Base-by-base conservation (phyloP, 2,888 invertebrate species). In the Fabriciana adippe region DNA sequence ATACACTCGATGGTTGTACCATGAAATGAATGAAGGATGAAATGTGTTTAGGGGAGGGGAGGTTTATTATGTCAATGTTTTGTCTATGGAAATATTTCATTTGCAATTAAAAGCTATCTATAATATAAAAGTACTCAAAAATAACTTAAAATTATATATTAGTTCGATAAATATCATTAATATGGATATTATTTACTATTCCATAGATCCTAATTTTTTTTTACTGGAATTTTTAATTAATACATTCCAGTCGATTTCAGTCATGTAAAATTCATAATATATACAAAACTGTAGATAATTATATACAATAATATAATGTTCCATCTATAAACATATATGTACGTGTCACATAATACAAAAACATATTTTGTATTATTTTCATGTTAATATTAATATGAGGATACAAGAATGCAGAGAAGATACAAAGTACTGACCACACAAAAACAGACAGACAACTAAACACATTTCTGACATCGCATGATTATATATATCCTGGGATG, bases 1-100 rank as follows among this genome's bases (percentile, higher is more conserved):
- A 77, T 74, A 76, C 76, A 79, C 74, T 75, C 72, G 71, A 75
- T 77, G 78, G 74, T 63, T 68, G 72, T 70, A 75, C 74, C 75
- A 72, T 72, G 72, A 71, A 56, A 72, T 75, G 74, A 71, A 63
- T 66, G 57, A 41, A 56, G 64, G 53, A 31, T 66, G 70, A 70
- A 66, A 67, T 68, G 68, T 68, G 65, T 68, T 68, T 68, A 68
- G 64, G 60, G 55, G 21, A 5, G 26, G 48, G 15, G 50, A n/a
- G 16, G 14, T 48, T 55, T 53, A n/a, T n/a, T 13, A 59, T 41
- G 35, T 41, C 8, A 41, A 41, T 41, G 11, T 41, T 41, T 59
- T 48, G 31, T n/a, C n/a, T 48, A 26, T 59, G n/a, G 8, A 59
- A n/a, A 59, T 48, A 47, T 59, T 48, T 16, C 14, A 59, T 48